A percentile compares a stretch with the other conserved stretches of the same genome.
Evolutionary conservation across 2,797 vertebrate genomes (phyloP).

Genomic region (Lemur catta): DNA sequence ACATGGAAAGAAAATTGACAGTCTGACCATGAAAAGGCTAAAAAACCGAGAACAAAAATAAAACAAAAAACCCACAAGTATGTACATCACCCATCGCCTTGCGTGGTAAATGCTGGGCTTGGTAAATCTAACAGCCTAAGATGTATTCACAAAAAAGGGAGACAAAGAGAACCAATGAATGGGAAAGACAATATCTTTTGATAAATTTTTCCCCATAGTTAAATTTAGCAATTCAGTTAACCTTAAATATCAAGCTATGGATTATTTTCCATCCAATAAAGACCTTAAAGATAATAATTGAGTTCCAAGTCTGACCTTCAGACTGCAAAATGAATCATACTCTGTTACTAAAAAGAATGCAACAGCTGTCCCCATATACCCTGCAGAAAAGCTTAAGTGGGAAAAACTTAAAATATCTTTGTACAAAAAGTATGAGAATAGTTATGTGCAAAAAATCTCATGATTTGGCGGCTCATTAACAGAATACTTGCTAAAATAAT

Average conservation of each 20-base stretch:
- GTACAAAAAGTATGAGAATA: constrained; percentile 50
- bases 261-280: constrained; percentile 49
- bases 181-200: background rate
- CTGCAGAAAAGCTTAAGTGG: constrained; percentile 54
- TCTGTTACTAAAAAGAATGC: constrained; percentile 58
- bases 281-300: constrained; percentile 33
- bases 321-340: constrained; percentile 54
- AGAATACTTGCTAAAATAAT: constrained; percentile 29
- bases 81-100: background rate
- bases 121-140: background rate
- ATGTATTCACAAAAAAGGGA: background rate
- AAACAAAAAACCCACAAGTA: background rate
- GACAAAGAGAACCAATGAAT: background rate
- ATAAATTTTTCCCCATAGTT: background rate
- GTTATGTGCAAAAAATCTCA: constrained; percentile 57
- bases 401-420: constrained; percentile 71
- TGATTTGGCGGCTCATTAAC: background rate
- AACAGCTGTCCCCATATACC: constrained; percentile 62
- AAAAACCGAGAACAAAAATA: background rate
- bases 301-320: constrained; percentile 61
- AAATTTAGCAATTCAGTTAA: constrained; percentile 34
- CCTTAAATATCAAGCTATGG: constrained; percentile 48
- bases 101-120: background rate
- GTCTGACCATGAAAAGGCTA: background rate
- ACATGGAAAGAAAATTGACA: background rate